Evolutionary conservation across 1,140 invertebrate genomes (phyloP).

Genomic region (Drosophila sturtevanti): DNA sequence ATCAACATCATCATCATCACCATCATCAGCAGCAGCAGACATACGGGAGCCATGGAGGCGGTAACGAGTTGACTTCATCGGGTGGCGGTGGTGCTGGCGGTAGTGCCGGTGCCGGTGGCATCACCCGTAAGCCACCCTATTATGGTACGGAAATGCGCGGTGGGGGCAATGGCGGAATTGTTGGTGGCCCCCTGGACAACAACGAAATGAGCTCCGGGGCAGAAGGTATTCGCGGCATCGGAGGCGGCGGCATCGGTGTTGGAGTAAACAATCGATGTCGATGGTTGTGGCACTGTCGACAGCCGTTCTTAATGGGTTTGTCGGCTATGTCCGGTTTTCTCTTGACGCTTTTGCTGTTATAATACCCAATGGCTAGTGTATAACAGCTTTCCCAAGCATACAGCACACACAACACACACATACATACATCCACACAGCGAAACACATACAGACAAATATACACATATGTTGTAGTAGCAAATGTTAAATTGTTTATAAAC

Average conservation of each 20-base stretch:
- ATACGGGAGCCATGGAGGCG: slow-evolving; percentile 24
- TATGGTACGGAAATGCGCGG: slow-evolving; percentile 37
- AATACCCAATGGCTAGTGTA: slow-evolving; percentile 51
- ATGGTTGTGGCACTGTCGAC: slow-evolving; percentile 55
- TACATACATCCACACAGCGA: slow-evolving; percentile 17
- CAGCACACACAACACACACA: slow-evolving; percentile 20
- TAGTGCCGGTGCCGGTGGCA: slow-evolving; percentile 39
- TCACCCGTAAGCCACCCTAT: slow-evolving; percentile 58
- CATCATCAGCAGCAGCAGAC: slow-evolving; percentile 62
- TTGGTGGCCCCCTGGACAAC: slow-evolving; percentile 67
- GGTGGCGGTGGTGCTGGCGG: slow-evolving; percentile 2
- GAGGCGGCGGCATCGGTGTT: neutral
- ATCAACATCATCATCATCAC: slow-evolving; percentile 65
- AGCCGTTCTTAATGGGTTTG: slow-evolving; percentile 70
- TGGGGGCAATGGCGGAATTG: slow-evolving; percentile 58
- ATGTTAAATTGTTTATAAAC: slow-evolving; percentile 64
- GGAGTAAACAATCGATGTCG: slow-evolving; percentile 8
- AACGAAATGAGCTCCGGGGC: slow-evolving; percentile 55
- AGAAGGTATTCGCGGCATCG: slow-evolving; percentile 23
- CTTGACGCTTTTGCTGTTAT: slow-evolving; percentile 61
- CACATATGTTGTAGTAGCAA: slow-evolving; percentile 54
- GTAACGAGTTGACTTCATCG: slow-evolving; percentile 2
- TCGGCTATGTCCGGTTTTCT: slow-evolving; percentile 59
- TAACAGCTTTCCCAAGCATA: slow-evolving; percentile 4
- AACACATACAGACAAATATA: too few species aligned